Evolutionary conservation across 2,797 vertebrate genomes (phyloP), one percentile per base, ranked within the genome.

Genomic region (Halcyon smyrnensis): DNA sequence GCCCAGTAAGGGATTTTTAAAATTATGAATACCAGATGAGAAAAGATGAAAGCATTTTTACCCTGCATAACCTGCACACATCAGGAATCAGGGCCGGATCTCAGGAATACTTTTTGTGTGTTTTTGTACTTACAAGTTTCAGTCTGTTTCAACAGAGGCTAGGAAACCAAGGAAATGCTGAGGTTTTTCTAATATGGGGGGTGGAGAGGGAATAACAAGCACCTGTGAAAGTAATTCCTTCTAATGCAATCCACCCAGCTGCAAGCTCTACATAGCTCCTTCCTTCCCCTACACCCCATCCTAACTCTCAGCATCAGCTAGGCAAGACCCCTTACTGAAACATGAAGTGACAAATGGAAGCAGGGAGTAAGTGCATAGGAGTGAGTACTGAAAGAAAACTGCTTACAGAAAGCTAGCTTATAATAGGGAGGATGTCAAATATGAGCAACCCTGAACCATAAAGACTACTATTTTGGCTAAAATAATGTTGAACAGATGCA

Each of bases 1-100:
- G 63, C n/a, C 70, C 2, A 1, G 54, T 77, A 80, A 82, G 27
- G 48, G 74, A 88, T 91, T 96, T 24, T 17, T 25, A 0, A 5
- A 50, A 89, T 45, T 48, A 96, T 65, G 21, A 87, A 96, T 96
- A 90, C 76, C 94, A 97, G 91, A 93, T 91, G 91, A 96, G 77
- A 78, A 73, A 94, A 88, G 59, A 89, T 87, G 92, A 95, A 95
- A 92, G 89, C 71, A 78, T 91, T 96, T 92, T 96, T 95, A 97
- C 89, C 90, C 77, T 84, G 71, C 43, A 74, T 84, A 89, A 94
- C 92, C 89, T 91, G 54, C 64, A 91, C 74, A 77, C 51, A 63
- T 62, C 73, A 80, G 57, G 78, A 87, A 71, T 68, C 27, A 45
- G 51, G 45, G 54, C 51, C 93, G 62, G 63, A 92, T 79, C 43